phyloP scores from a whole-genome alignment of 2,113 vertebrate species.

The Catharus minimus region DNA sequence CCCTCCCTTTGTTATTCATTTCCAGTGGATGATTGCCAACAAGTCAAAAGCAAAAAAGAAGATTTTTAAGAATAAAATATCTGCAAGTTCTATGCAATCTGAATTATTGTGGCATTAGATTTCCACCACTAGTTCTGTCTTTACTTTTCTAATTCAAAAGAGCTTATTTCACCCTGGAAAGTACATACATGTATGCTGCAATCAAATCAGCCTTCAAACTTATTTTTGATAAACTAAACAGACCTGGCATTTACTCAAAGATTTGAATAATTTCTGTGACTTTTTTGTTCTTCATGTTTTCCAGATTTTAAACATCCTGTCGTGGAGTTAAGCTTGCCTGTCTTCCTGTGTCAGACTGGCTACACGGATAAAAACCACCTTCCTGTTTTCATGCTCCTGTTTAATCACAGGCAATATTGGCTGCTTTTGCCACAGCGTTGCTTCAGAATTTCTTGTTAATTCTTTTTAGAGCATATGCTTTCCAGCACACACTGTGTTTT shows the following conservation, averaged over 20 bases:
- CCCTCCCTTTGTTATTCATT: background rate
- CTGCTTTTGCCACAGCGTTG: background rate
- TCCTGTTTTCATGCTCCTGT: background rate
- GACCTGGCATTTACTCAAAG: background rate
- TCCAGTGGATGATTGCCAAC: background rate
- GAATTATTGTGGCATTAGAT: background rate
- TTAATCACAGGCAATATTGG: background rate
- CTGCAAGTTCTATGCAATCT: background rate
- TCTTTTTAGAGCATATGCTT: background rate
- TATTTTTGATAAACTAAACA: slow-evolving; percentile 4
- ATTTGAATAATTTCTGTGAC: background rate
- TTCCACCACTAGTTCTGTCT: background rate
- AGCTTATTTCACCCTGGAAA: background rate
- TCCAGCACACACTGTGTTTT: background rate
- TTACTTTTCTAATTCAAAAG: background rate
- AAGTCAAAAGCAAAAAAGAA: background rate
- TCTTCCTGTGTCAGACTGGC: background rate
- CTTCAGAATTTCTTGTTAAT: background rate
- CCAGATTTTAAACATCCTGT: background rate
- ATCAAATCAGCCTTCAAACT: background rate
- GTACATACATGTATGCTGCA: background rate
- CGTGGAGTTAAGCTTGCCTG: background rate
- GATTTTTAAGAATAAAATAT: background rate
- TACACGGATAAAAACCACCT: background rate
- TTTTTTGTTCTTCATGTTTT: background rate